These are phyloP conservation scores for Augochlorella aurata DNA, from an alignment of 2,888 invertebrate genomes.

Conservation along the genomic window DNA sequence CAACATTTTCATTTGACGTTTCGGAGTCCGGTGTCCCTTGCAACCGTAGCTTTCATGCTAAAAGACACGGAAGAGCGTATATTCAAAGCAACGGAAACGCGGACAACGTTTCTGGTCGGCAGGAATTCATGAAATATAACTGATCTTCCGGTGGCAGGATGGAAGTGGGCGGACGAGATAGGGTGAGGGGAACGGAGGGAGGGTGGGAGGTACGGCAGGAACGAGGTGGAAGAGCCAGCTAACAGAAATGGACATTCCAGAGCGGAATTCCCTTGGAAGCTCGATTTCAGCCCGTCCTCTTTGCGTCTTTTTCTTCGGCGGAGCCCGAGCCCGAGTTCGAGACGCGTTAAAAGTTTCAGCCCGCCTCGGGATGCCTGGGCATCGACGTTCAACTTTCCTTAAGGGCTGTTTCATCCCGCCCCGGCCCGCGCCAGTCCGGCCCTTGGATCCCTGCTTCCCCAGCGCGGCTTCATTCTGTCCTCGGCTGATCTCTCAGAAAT, in stretches of 20 bases:
- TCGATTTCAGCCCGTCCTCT: slow-evolving; percentile 41
- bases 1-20: slow-evolving; percentile 40
- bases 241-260: slow-evolving; percentile 40
- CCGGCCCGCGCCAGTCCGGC: background rate
- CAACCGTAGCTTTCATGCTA: slow-evolving; percentile 3
- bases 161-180: background rate
- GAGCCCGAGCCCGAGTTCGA: slow-evolving; percentile 44
- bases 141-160: slow-evolving; percentile 31
- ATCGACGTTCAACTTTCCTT: slow-evolving; percentile 62
- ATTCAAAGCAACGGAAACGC: slow-evolving; percentile 16
- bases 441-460: background rate
- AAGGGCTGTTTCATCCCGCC: slow-evolving; percentile 42
- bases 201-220: background rate
- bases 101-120: slow-evolving; percentile 16
- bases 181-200: background rate
- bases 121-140: slow-evolving; percentile 53
- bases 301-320: slow-evolving; percentile 36
- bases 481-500: slow-evolving; percentile 66
- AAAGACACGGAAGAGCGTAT: slow-evolving; percentile 23
- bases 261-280: slow-evolving; percentile 48
- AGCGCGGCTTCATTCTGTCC: slow-evolving; percentile 23
- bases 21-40: background rate
- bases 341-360: slow-evolving; percentile 68
- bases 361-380: slow-evolving; percentile 53
- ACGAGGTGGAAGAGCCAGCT: background rate